A percentile compares a stretch with the other conserved stretches of the same genome.
phyloP scores from a whole-genome alignment of 1,140 invertebrate species.

The Diachasmimorpha longicaudata region DNA sequence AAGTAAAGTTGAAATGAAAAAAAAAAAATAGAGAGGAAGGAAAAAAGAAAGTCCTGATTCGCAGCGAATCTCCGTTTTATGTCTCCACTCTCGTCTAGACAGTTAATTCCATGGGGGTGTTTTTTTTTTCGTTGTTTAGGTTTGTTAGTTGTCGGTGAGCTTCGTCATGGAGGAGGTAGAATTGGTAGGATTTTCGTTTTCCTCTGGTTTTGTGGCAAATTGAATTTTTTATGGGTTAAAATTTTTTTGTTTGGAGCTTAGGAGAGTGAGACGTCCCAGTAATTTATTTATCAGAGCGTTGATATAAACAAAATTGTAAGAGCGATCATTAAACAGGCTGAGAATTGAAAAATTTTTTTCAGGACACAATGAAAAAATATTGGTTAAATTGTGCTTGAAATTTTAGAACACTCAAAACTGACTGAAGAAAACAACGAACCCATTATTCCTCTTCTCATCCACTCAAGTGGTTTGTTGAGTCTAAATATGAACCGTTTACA shows the following conservation, averaged over 20 bases:
- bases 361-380: too few species aligned
- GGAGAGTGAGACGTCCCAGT: too few species aligned
- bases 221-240: too few species aligned
- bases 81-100: conserved; percentile 3
- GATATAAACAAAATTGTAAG: too few species aligned
- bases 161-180: background rate
- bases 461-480: background rate
- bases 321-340: too few species aligned
- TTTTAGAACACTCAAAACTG: too few species aligned
- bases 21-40: background rate
- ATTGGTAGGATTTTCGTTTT: background rate
- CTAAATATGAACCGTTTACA: background rate
- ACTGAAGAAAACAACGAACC: background rate
- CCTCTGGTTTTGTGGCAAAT: background rate
- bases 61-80: background rate
- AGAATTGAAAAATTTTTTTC: too few species aligned
- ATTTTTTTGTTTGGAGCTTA: too few species aligned
- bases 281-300: too few species aligned
- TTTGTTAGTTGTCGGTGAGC: background rate
- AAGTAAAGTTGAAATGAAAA: conserved; percentile 1
- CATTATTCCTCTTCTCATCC: background rate
- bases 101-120: background rate
- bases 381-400: too few species aligned
- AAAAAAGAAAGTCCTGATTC: background rate
- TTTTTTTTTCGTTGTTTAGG: background rate